Evolutionary conservation across 2,113 vertebrate genomes (phyloP).

Genomic region (Mobula hypostoma): DNA sequence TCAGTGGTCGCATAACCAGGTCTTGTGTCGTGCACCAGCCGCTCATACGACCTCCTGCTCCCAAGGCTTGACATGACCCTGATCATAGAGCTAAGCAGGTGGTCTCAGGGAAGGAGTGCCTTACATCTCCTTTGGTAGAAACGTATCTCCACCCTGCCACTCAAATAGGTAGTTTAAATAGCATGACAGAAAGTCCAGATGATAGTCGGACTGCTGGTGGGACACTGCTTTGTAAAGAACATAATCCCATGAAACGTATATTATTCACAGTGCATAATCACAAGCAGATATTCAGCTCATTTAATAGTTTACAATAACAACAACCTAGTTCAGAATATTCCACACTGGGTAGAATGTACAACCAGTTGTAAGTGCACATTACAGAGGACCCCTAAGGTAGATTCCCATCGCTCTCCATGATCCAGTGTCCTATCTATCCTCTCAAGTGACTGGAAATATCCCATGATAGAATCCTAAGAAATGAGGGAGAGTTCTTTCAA

Average conservation of each 20-base stretch:
- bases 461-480: neutral
- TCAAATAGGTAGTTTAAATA: neutral
- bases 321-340: neutral
- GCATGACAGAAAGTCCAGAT: neutral
- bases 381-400: neutral
- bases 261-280: slow-evolving; percentile 15
- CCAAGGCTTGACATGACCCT: too few relatives aligned
- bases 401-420: neutral
- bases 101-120: too few relatives aligned
- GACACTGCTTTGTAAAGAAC: neutral
- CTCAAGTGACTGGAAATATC: neutral
- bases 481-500: too few relatives aligned
- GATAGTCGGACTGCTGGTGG: neutral
- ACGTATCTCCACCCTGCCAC: too few relatives aligned
- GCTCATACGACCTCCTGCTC: too few relatives aligned
- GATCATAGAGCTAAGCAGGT: too few relatives aligned
- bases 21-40: too few relatives aligned
- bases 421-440: neutral
- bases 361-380: neutral
- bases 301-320: neutral
- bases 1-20: too few relatives aligned
- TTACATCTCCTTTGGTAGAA: too few relatives aligned
- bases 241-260: neutral
- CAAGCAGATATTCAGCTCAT: neutral
- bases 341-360: neutral